Percentiles rank a stretch among this genome's conserved stretches.
Evolutionary conservation across 2,888 invertebrate genomes (phyloP).

Genomic region (Byasa hedistus): DNA sequence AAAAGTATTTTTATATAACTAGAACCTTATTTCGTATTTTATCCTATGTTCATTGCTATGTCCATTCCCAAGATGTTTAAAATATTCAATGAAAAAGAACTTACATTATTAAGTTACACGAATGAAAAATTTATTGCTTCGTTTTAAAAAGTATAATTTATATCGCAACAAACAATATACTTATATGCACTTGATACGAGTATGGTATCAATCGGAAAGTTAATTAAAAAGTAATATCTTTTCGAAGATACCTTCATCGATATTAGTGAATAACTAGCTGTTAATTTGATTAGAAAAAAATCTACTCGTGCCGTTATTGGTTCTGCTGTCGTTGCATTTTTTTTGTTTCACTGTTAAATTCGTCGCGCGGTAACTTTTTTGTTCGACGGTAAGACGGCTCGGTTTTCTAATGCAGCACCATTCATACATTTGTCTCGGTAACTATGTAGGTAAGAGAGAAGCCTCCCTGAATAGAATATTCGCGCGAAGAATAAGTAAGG

Average conservation of each 20-base stretch:
- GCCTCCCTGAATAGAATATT: slow-evolving; percentile 43
- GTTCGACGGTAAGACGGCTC: slow-evolving; percentile 14
- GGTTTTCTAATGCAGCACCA: slow-evolving; percentile 42
- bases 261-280: slow-evolving; percentile 25
- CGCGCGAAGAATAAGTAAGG: slow-evolving; percentile 40
- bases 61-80: no score
- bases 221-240: no score
- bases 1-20: no score
- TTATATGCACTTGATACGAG: no score
- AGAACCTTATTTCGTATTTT: no score
- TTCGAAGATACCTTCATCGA: background rate
- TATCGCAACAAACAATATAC: no score
- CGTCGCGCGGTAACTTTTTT: slow-evolving; percentile 20
- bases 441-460: slow-evolving; percentile 30
- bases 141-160: no score
- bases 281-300: slow-evolving; percentile 41
- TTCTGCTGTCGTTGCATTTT: slow-evolving; percentile 31
- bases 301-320: slow-evolving; percentile 29
- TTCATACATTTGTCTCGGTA: slow-evolving; percentile 54
- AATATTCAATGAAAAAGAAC: no score
- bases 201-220: no score
- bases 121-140: no score
- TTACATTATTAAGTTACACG: no score
- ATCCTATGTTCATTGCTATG: no score
- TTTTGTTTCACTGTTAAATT: slow-evolving; percentile 30